Evolutionary conservation across 2,113 vertebrate genomes (phyloP), one percentile per base, ranked within the genome.

Genomic region (Pampusana beccarii): DNA sequence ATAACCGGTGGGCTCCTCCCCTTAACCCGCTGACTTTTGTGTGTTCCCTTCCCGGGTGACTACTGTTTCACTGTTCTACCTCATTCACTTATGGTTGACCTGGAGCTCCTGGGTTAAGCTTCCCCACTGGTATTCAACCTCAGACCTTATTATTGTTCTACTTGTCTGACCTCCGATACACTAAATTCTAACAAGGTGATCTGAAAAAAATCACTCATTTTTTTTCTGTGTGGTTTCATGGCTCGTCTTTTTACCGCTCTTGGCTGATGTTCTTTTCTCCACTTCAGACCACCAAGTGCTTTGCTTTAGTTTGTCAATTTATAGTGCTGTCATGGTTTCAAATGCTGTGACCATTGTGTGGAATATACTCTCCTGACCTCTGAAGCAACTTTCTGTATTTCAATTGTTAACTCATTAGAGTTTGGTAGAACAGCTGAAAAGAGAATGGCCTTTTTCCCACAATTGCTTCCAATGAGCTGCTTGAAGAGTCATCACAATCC

Each of bases 241-340:
- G 86, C 88, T 96, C 3, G 89, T 95, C 97, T 97, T 97, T 97
- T 98, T 97, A 97, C 92, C 21, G 16, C 93, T 92, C 92, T 93
- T 26, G 88, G 94, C 82, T 86, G 94, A 96, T 95, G 96, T 94
- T 96, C 96, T 97, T 98, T 97, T 97, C 96, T 98, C 93, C 92
- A 57, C 83, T 96, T 94, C 90, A 95, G 98, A 97, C 98, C 98
- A 96, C 97, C 95, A 95, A 97, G 97, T 77, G 97, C 97, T 97
- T 90, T 86, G 97, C 97, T 97, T 97, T 97, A 97, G 98, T 97
- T 97, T 97, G 95, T 98, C 98, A 98, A 98, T 99, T 99, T 98
- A 98, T 98, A 98, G 98, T 98, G 98, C 98, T 98, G 98, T 98
- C 98, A 98, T 98, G 98, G 98, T 98, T 99, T 98, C 98, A 98